These are phyloP conservation scores for Gymnothorax javanicus DNA, from an alignment of 2,797 vertebrate genomes.

Conservation along the genomic window DNA sequence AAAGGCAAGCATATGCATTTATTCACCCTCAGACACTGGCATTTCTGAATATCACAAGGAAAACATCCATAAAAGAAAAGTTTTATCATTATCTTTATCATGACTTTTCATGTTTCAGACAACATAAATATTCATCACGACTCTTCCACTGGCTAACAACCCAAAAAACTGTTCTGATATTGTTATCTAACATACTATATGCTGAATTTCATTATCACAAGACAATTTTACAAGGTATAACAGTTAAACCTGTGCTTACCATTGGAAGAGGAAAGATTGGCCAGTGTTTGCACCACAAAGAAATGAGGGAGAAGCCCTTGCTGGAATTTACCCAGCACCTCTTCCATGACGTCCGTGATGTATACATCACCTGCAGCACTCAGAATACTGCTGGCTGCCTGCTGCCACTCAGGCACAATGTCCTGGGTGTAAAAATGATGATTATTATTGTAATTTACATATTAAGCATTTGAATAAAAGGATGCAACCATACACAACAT, in stretches of 20 bases:
- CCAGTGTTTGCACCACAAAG: conserved; percentile 85
- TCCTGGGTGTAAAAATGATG: conserved; percentile 70
- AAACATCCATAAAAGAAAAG: neutral
- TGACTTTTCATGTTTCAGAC: neutral
- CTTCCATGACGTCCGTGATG: conserved; percentile 92
- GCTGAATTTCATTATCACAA: neutral
- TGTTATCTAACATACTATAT: neutral
- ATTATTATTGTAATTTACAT: neutral
- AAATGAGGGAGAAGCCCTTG: conserved; percentile 87
- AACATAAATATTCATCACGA: neutral
- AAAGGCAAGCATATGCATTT: neutral
- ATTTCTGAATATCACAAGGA: neutral
- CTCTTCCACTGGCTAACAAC: neutral
- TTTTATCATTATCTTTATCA: neutral
- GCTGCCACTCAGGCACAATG: conserved; percentile 86
- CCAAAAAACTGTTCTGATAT: conserved; percentile 10
- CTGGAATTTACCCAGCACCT: conserved; percentile 87
- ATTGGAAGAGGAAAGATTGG: conserved; percentile 83
- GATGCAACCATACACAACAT: neutral
- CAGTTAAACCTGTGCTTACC: neutral
- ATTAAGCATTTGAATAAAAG: neutral
- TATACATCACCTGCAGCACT: conserved; percentile 86
- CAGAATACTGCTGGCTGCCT: conserved; percentile 85
- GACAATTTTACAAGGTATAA: neutral
- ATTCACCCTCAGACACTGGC: neutral